Conservation (phyloP, 2,888 invertebrate species). For the Meta bourneti region DNA sequence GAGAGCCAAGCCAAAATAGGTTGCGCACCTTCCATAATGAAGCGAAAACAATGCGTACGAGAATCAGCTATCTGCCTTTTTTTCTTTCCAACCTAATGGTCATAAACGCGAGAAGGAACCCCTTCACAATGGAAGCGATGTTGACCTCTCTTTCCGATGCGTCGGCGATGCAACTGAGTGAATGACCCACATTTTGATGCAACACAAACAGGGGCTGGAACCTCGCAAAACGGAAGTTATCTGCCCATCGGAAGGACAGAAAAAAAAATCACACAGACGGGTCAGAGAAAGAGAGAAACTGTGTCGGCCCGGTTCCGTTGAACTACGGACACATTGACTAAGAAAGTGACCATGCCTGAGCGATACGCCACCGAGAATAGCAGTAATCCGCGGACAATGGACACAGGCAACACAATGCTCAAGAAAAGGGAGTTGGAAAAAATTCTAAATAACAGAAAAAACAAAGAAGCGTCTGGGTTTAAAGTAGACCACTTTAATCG, state of each 20-base stretch:
- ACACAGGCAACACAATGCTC: too few relatives aligned
- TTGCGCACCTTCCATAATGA: slow-evolving; percentile 1
- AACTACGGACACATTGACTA: not conserved
- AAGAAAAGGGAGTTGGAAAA: too few relatives aligned
- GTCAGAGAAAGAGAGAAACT: not conserved
- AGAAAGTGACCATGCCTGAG: slow-evolving; percentile 6
- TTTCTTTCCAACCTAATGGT: not conserved
- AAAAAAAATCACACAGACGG: not conserved
- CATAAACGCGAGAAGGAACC: not conserved
- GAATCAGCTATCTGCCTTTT: not conserved
- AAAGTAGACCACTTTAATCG: too few relatives aligned
- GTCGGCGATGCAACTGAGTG: slow-evolving; percentile 33
- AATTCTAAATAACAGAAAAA: too few relatives aligned
- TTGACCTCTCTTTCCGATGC: slow-evolving; percentile 54
- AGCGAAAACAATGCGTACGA: slow-evolving; percentile 13
- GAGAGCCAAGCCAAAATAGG: not conserved
- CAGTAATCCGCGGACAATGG: too few relatives aligned
- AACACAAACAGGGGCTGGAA: slow-evolving; percentile 8
- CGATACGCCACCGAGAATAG: too few relatives aligned
- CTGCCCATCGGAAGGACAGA: not conserved
- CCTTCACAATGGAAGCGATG: slow-evolving; percentile 33
- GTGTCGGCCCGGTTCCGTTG: not conserved
- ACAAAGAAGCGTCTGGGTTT: too few relatives aligned
- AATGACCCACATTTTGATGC: slow-evolving; percentile 55
- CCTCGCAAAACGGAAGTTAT: slow-evolving; percentile 18